phyloP scores from a whole-genome alignment of 2,888 invertebrate genomes.

The Trichacis sp. region DNA sequence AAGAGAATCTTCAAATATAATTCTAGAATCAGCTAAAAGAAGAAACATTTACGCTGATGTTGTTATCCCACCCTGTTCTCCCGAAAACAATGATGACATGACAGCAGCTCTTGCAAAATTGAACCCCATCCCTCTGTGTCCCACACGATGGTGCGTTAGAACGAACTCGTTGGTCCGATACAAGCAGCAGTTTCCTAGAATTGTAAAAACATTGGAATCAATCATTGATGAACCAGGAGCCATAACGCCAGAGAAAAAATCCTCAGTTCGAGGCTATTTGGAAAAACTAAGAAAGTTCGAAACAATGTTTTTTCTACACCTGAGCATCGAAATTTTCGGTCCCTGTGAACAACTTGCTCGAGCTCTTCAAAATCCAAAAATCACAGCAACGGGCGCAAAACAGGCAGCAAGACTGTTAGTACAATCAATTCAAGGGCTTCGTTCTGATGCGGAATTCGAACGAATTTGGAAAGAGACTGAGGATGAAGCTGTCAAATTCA shows the following conservation, averaged over 20 bases:
- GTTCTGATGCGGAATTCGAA: no score
- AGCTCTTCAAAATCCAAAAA: background rate
- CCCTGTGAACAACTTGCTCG: slow-evolving; percentile 7
- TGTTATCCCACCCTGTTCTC: background rate
- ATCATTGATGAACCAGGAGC: slow-evolving; percentile 10
- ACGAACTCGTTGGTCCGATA: slow-evolving; percentile 5
- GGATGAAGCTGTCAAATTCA: background rate
- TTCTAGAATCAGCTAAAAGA: background rate
- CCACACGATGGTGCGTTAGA: slow-evolving; percentile 12
- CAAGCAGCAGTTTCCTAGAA: slow-evolving; percentile 2
- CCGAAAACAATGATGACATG: background rate
- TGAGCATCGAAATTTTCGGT: slow-evolving; percentile 1
- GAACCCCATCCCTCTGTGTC: slow-evolving; percentile 2
- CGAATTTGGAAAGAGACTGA: no score
- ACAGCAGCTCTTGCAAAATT: no score
- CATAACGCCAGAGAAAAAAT: slow-evolving; percentile 7
- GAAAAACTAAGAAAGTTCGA: slow-evolving; percentile 1
- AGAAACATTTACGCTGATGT: background rate
- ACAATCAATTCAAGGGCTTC: background rate
- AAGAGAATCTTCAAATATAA: slow-evolving; percentile 4
- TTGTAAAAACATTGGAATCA: slow-evolving; percentile 1
- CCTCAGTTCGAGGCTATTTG: background rate
- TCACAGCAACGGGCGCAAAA: slow-evolving; percentile 3
- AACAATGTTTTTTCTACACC: background rate
- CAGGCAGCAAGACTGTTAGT: background rate